Conservation (phyloP, 2,888 invertebrate species). For the Eupelmus urozonus region DNA sequence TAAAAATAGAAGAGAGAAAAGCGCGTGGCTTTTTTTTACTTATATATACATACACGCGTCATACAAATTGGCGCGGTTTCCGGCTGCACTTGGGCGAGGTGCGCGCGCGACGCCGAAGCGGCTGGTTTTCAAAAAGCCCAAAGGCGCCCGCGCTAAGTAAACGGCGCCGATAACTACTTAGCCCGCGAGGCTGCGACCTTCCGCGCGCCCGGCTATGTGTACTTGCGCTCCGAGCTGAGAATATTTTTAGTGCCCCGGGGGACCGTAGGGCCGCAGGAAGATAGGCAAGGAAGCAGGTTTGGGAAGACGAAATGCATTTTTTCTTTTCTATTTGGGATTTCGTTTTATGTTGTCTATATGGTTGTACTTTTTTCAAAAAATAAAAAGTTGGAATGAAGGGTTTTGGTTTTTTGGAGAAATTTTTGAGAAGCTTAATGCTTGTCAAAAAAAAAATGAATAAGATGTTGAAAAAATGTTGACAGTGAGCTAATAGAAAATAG, state of each 20-base stretch:
- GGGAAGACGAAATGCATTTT: too few species aligned
- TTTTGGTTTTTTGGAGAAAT: too few species aligned
- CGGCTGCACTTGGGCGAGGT: neutral
- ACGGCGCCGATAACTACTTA: slow-evolving; percentile 66
- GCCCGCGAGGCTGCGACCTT: slow-evolving; percentile 43
- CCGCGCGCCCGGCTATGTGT: neutral
- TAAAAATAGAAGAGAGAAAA: slow-evolving; percentile 68
- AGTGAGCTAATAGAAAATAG: slow-evolving; percentile 48
- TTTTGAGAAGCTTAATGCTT: too few species aligned
- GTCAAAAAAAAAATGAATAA: too few species aligned
- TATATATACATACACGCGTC: neutral
- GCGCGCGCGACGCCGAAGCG: too few species aligned
- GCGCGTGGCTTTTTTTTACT: neutral
- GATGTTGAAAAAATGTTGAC: too few species aligned
- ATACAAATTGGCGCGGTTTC: neutral
- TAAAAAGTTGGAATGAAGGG: too few species aligned
- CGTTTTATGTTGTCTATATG: too few species aligned
- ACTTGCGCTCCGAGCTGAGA: slow-evolving; percentile 34
- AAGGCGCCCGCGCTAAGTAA: slow-evolving; percentile 60
- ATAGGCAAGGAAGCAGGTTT: too few species aligned
- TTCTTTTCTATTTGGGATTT: too few species aligned
- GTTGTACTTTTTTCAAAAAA: too few species aligned
- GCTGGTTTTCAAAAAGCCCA: slow-evolving; percentile 22
- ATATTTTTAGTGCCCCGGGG: slow-evolving; percentile 31
- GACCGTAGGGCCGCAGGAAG: too few species aligned